Conservation (phyloP, 2,797 vertebrate species). For the Enteromius unitaeniatus region DNA sequence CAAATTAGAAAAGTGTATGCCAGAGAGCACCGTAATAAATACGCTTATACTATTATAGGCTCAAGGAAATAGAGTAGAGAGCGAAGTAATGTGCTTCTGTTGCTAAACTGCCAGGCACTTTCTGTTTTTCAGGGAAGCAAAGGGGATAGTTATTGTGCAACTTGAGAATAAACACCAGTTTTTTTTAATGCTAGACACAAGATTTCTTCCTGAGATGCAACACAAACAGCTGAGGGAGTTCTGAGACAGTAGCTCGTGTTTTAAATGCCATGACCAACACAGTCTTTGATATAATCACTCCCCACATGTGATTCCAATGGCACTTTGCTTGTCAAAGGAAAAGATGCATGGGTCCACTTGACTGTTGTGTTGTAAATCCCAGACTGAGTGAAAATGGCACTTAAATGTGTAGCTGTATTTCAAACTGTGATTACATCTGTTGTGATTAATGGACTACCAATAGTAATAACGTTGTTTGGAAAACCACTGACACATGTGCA, state of each 20-base stretch:
- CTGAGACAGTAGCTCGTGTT: slow-evolving; percentile 14
- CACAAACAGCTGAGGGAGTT: background rate
- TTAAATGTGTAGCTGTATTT: slow-evolving; percentile 34
- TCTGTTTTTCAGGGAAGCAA: background rate
- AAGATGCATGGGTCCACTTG: slow-evolving; percentile 36
- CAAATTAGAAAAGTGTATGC: background rate
- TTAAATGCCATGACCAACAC: slow-evolving; percentile 31
- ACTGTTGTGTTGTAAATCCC: slow-evolving; percentile 24
- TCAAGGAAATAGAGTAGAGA: background rate
- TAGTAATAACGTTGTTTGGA: slow-evolving; percentile 14
- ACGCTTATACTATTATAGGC: background rate
- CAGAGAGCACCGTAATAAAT: background rate
- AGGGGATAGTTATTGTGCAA: background rate
- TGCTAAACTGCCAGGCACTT: slow-evolving; percentile 1
- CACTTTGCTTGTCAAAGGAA: slow-evolving; percentile 25
- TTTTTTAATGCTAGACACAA: background rate
- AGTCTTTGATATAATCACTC: slow-evolving; percentile 16
- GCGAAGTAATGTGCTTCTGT: background rate
- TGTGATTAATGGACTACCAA: slow-evolving; percentile 21
- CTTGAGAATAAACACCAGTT: background rate
- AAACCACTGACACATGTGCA: slow-evolving; percentile 8
- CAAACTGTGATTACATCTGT: slow-evolving; percentile 16
- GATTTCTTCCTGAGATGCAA: background rate
- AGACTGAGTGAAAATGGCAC: slow-evolving; percentile 12
- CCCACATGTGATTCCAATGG: slow-evolving; percentile 5